These are phyloP conservation scores for Tethya wilhelma DNA, from an alignment of 37 sponge, comb jelly and placozoan species.

Conservation along the genomic window DNA sequence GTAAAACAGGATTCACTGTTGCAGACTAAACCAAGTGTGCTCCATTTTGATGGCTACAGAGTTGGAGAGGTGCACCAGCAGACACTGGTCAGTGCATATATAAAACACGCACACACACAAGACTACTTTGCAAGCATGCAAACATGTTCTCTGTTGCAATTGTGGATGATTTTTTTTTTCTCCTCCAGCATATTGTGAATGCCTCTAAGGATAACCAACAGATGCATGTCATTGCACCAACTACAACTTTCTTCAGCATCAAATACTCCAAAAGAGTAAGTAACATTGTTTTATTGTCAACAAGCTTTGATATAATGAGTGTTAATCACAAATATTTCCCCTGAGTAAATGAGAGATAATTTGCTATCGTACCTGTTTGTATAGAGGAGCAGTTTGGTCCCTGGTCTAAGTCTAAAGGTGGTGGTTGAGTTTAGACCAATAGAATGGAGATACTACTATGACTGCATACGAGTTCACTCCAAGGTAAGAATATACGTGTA, in stretches of 20 bases:
- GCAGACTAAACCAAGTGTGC: conserved; percentile 41
- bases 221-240: conserved; percentile 84
- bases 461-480: conserved; percentile 89
- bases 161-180: background rate
- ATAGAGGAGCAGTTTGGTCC: conserved; percentile 68
- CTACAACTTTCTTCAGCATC: conserved; percentile 61
- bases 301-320: too few species aligned
- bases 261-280: conserved; percentile 71
- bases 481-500: conserved; percentile 44
- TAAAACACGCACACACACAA: background rate
- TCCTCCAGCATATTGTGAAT: conserved; percentile 70
- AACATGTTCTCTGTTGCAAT: background rate
- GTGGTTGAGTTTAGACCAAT: conserved; percentile 72
- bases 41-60: conserved; percentile 78
- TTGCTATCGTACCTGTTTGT: background rate
- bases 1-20: conserved; percentile 27
- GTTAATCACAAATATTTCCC: too few species aligned
- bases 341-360: too few species aligned
- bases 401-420: conserved; percentile 83
- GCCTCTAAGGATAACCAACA: conserved; percentile 66
- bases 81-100: conserved; percentile 55
- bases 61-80: conserved; percentile 39
- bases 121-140: background rate
- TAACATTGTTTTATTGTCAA: too few species aligned
- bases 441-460: conserved; percentile 85